Evolutionary conservation across 2,113 vertebrate species (phyloP).

Genomic region (Eurypyga helias): DNA sequence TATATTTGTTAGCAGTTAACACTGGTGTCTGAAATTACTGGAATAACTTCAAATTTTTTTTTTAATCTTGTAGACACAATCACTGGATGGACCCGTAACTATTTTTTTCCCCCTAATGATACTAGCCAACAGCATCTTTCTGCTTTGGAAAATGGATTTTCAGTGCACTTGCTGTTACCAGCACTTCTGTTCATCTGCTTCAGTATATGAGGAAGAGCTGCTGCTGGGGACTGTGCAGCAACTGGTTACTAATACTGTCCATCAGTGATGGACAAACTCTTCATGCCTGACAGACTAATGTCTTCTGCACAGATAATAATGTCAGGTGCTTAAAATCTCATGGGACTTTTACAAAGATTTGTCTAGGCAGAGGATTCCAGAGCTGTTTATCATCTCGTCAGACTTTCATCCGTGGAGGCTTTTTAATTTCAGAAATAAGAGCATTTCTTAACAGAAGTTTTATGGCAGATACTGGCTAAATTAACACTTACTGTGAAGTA

Average conservation of each 20-base stretch:
- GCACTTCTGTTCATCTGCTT: not conserved
- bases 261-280: not conserved
- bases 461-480: not conserved
- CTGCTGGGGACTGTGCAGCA: not conserved
- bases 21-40: not conserved
- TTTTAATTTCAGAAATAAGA: not conserved
- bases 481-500: not conserved
- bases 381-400: not conserved
- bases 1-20: not conserved
- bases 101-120: not conserved
- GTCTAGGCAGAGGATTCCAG: not conserved
- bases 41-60: not conserved
- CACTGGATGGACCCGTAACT: not conserved
- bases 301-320: not conserved
- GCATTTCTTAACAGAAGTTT: not conserved
- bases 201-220: not conserved
- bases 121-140: not conserved
- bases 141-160: not conserved
- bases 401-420: not conserved
- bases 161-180: not conserved
- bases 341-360: not conserved
- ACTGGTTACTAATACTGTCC: not conserved
- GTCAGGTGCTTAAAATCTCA: not conserved
- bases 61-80: not conserved
- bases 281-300: not conserved